phyloP scores from a whole-genome alignment of 2,888 invertebrate species.

The Zeuzera pyrina region DNA sequence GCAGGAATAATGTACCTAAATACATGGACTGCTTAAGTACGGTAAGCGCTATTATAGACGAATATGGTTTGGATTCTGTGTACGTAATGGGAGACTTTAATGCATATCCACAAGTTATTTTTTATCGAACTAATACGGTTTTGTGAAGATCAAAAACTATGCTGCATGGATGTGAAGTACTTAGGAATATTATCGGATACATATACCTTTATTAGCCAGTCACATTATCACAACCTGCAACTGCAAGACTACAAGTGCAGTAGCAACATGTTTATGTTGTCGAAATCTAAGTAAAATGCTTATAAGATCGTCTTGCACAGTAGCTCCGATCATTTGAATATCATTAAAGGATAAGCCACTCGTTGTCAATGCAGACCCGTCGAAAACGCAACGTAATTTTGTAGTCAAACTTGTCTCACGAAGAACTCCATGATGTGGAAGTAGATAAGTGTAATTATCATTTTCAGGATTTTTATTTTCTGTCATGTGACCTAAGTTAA shows the following conservation, averaged over 20 bases:
- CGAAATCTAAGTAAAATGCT: constrained; percentile 9
- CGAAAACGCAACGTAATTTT: constrained; percentile 14
- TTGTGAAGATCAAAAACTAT: too few relatives aligned
- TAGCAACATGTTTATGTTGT: constrained; percentile 9
- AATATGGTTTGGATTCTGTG: too few relatives aligned
- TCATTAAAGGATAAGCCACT: constrained; percentile 13
- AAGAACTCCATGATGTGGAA: constrained; percentile 13
- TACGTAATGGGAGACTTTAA: too few relatives aligned
- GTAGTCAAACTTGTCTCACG: constrained; percentile 11
- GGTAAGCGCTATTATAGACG: too few relatives aligned
- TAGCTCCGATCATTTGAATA: constrained; percentile 11
- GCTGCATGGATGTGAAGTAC: too few relatives aligned
- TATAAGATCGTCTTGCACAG: constrained; percentile 11
- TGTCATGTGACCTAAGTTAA: constrained; percentile 1
- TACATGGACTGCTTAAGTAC: too few relatives aligned
- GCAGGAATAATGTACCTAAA: too few relatives aligned
- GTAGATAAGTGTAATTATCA: neutral
- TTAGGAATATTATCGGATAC: too few relatives aligned
- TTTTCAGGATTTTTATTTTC: neutral
- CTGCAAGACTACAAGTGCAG: constrained; percentile 11
- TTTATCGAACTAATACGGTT: too few relatives aligned
- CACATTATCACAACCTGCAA: too few relatives aligned
- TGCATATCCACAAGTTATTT: too few relatives aligned
- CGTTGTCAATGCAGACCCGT: constrained; percentile 10
- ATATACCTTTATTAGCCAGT: too few relatives aligned